A percentile compares a stretch with the other conserved stretches of the same genome.
Evolutionary conservation across 2,797 vertebrate genomes (phyloP).

Genomic region (Pangasius djambal): DNA sequence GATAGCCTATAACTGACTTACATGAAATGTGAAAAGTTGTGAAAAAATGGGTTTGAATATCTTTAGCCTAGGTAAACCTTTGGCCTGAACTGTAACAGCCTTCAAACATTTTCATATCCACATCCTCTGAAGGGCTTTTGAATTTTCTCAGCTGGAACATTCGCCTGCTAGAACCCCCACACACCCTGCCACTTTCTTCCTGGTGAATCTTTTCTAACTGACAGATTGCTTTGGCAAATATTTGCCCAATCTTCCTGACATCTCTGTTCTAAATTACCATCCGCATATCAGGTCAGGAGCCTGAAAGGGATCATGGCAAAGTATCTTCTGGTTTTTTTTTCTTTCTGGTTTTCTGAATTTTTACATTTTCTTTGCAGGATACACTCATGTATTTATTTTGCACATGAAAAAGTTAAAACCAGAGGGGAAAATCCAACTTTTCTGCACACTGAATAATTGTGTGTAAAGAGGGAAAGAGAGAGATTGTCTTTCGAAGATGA

Average conservation of each 20-base stretch:
- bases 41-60: neutral
- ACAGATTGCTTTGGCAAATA: neutral
- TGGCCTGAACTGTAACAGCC: neutral
- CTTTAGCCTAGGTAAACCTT: neutral
- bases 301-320: neutral
- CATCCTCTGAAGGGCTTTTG: neutral
- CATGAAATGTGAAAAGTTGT: neutral
- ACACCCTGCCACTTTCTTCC: neutral
- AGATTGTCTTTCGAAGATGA: neutral
- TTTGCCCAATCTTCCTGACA: constrained; percentile 13
- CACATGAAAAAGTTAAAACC: neutral
- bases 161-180: neutral
- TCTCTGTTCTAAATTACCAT: neutral
- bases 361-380: neutral
- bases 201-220: neutral
- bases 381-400: neutral
- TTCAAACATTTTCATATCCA: neutral
- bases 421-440: neutral
- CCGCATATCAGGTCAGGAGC: neutral
- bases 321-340: neutral
- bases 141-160: neutral
- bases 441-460: neutral
- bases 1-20: neutral
- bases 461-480: neutral
- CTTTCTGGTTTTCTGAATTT: neutral